Percentiles rank a stretch among this genome's conserved stretches.
Conservation (phyloP, 2,113 vertebrate genomes). For the Sakesphorus luctuosus region DNA sequence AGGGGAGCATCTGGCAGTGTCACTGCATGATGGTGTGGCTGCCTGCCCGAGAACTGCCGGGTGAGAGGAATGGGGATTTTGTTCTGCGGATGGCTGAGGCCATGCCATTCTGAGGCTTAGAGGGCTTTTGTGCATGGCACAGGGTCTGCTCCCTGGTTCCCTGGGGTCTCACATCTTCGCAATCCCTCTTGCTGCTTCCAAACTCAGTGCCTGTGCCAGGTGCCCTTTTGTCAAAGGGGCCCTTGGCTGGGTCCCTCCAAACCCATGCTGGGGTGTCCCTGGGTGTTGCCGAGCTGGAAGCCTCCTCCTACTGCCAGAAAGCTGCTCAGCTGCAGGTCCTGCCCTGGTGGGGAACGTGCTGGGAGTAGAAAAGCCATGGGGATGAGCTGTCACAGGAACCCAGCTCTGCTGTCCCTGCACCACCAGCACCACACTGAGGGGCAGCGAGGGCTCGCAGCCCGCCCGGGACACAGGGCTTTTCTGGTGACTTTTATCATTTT, state of each 20-base stretch:
- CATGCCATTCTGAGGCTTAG: fast-evolving
- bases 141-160: fast-evolving
- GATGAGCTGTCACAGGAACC: constrained; percentile 57
- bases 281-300: fast-evolving
- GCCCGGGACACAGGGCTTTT: background rate
- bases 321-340: background rate
- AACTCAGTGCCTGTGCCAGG: fast-evolving
- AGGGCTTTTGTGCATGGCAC: fast-evolving
- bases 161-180: fast-evolving
- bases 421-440: background rate
- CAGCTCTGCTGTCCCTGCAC: constrained; percentile 9
- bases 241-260: background rate
- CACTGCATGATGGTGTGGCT: background rate
- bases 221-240: background rate
- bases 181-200: background rate
- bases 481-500: background rate
- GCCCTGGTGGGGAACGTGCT: constrained; percentile 41
- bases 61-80: background rate
- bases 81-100: background rate
- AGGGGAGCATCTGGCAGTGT: background rate
- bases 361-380: constrained; percentile 47
- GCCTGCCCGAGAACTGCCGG: background rate
- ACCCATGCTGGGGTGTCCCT: fast-evolving
- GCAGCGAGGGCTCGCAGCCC: fast-evolving
- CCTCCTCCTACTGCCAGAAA: background rate